Evolutionary conservation across 1,140 invertebrate species (phyloP), one percentile per base, ranked within the genome.

Genomic region (Danaus plexippus): DNA sequence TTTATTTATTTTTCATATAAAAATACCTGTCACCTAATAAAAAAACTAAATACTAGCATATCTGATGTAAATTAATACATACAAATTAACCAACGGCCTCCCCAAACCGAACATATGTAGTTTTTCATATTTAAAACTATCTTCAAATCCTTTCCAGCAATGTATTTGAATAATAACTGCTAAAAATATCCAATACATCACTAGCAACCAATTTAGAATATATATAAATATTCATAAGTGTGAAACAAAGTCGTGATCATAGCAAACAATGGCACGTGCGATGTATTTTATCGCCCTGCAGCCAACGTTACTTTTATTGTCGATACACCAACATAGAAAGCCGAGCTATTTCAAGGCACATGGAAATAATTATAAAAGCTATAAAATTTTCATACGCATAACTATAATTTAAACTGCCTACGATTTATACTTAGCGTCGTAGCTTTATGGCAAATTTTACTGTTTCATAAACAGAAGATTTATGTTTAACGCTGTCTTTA

Each of bases 241-340:
- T 32, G 22, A 32, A 32, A 32, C 32, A 43, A 11, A 13, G 40
- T 44, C 9, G 22, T 15, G 40, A 49, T 47, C 46, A 12, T 43
- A 9, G 40, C 22, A 52, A 52, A 58, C 41, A 59, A 59, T 48
- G 51, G 46, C 50, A 50, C 47, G 13, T 57, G 22, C 52, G 53
- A 50, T 57, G 60, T 65, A 55, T 61, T 67, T 66, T 69, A 67
- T 64, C 48, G 32, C 49, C 44, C 10, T 42, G 9, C 43, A 46
- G 50, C 53, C 58, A 59, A 52, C 49, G 48, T 52, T 47, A 52
- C 11, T 53, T 51, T 48, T 59, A 52, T 52, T 59, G 59, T 55
- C 53, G 45, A 15, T 54, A 54, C 22, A 18, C 18, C 52, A n/a
- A 40, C 12, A 40, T 32, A 32, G 22, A 9, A 22, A 15, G n/a